Conservation (phyloP, 2,113 vertebrate genomes). For the Odontesthes bonariensis region DNA sequence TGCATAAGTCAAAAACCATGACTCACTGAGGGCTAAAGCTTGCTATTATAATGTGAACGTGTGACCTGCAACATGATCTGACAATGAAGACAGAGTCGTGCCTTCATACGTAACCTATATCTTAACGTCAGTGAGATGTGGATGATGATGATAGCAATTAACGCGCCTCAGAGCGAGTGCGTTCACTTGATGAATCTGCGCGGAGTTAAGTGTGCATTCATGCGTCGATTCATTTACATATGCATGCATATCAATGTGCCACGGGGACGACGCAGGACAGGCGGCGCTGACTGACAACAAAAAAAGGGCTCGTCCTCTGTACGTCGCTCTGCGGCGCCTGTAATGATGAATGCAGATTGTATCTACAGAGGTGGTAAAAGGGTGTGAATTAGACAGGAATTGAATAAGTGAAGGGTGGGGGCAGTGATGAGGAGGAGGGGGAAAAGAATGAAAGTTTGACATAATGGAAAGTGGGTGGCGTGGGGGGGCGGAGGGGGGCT, state of each 20-base stretch:
- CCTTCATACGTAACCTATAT: slow-evolving; percentile 28
- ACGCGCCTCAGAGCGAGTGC: slow-evolving; percentile 39
- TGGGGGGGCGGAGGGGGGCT: slow-evolving; percentile 51
- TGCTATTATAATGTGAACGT: background rate
- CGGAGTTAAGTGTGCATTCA: slow-evolving; percentile 56
- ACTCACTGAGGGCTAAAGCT: slow-evolving; percentile 1
- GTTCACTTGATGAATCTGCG: slow-evolving; percentile 66
- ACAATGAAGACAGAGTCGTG: slow-evolving; percentile 28
- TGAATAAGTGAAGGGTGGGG: slow-evolving; percentile 65
- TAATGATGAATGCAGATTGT: slow-evolving; percentile 73
- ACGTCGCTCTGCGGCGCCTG: slow-evolving; percentile 64
- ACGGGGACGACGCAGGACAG: slow-evolving; percentile 23
- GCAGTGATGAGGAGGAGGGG: slow-evolving; percentile 35
- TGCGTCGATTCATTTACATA: slow-evolving; percentile 68
- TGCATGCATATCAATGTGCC: slow-evolving; percentile 50
- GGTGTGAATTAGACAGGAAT: slow-evolving; percentile 80
- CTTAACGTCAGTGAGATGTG: slow-evolving; percentile 22
- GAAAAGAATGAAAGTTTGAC: slow-evolving; percentile 83
- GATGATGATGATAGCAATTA: slow-evolving; percentile 69
- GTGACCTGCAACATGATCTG: slow-evolving; percentile 9
- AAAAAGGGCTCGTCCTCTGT: slow-evolving; percentile 36
- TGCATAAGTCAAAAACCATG: background rate
- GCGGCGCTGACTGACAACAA: slow-evolving; percentile 32
- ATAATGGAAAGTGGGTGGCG: slow-evolving; percentile 77
- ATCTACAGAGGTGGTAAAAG: slow-evolving; percentile 73